A percentile compares a stretch with the other conserved stretches of the same genome.
Conservation (phyloP, 2,888 invertebrate genomes). For the Cephonodes hylas region DNA sequence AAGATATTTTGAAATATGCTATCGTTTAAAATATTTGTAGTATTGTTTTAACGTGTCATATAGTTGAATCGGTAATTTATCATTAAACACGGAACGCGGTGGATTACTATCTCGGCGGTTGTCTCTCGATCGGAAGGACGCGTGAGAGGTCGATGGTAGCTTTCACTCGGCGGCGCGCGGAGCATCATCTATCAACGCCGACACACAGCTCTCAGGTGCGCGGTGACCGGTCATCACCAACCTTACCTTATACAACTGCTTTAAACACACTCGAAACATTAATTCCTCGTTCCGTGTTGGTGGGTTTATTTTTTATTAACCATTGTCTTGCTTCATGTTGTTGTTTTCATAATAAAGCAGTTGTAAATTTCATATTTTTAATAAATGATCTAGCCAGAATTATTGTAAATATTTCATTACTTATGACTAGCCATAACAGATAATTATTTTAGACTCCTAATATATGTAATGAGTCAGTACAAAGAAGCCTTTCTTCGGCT, state of each 20-base stretch:
- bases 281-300: neutral
- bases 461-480: neutral
- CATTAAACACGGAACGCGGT: neutral
- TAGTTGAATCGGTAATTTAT: neutral
- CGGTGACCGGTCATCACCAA: neutral
- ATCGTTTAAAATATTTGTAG: neutral
- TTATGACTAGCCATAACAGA: neutral
- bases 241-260: neutral
- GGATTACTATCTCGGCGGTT: slow-evolving; percentile 5
- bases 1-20: neutral
- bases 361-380: neutral
- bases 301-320: neutral
- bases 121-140: slow-evolving; percentile 20
- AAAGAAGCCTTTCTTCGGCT: slow-evolving; percentile 4
- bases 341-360: neutral
- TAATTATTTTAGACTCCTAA: neutral
- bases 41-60: neutral
- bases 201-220: neutral
- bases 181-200: slow-evolving; percentile 1
- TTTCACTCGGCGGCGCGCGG: slow-evolving; percentile 19
- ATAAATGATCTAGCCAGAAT: too few species aligned
- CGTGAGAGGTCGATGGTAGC: slow-evolving; percentile 22
- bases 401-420: neutral
- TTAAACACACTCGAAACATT: neutral
- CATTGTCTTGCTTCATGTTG: neutral